A percentile compares a stretch with the other conserved stretches of the same genome.
phyloP scores from a whole-genome alignment of 2,888 invertebrate genomes.

The Temnothorax unifasciatus region DNA sequence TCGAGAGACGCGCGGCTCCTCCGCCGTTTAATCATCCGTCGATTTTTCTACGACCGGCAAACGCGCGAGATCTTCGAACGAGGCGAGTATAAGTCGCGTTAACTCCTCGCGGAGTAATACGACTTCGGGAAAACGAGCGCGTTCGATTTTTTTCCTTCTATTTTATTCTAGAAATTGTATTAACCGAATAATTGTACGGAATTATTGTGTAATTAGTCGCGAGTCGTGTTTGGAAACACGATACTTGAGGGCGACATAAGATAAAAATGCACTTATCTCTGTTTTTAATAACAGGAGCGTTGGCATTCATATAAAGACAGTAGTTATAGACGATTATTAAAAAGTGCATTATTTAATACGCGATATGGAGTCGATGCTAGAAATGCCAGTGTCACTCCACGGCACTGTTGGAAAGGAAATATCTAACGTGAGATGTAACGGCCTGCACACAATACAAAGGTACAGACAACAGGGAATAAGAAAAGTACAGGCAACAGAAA shows the following conservation, averaged over 20 bases:
- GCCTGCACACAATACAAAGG: too few relatives aligned
- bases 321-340: background rate
- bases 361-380: background rate
- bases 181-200: too few relatives aligned
- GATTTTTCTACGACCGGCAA: background rate
- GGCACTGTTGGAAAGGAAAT: background rate
- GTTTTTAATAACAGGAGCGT: background rate
- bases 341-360: background rate
- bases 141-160: background rate
- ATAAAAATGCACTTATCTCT: too few relatives aligned
- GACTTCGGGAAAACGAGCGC: background rate
- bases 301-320: background rate
- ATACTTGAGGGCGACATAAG: too few relatives aligned
- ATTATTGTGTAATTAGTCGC: too few relatives aligned
- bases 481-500: too few relatives aligned
- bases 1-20: background rate
- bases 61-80: background rate
- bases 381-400: background rate
- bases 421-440: background rate
- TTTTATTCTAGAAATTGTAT: background rate
- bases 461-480: too few relatives aligned
- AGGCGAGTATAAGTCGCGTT: background rate
- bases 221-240: too few relatives aligned
- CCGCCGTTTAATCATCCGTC: slow-evolving; percentile 1
- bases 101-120: background rate